Percentiles rank a stretch among this genome's conserved stretches.
Conservation (phyloP, 53 echinoderm and acorn worm species). For the Holothuria leucospilota region DNA sequence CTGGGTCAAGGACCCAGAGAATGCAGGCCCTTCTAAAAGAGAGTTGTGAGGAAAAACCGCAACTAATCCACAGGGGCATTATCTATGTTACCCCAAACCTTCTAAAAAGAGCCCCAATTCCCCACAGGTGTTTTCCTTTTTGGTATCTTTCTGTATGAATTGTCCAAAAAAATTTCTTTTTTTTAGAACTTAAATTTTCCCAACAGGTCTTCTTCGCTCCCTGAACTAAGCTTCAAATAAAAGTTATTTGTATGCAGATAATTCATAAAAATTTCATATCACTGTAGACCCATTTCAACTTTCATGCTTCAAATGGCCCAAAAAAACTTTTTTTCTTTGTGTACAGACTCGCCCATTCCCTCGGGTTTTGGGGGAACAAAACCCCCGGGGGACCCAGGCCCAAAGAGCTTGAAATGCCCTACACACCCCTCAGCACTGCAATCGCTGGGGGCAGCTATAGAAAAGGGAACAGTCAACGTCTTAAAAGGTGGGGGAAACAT, state of each 20-base stretch:
- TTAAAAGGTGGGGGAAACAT: slow-evolving; percentile 51
- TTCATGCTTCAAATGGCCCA: too few relatives aligned
- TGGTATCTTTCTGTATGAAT: neutral
- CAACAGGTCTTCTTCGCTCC: too few relatives aligned
- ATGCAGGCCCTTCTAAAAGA: slow-evolving; percentile 76
- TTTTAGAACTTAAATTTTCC: too few relatives aligned
- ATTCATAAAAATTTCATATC: neutral
- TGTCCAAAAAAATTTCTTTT: too few relatives aligned
- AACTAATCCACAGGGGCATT: slow-evolving; percentile 94
- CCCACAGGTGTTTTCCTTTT: slow-evolving; percentile 11
- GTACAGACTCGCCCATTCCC: slow-evolving; percentile 48
- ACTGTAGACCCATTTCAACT: too few relatives aligned
- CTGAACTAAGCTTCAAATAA: too few relatives aligned
- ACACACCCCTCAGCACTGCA: slow-evolving; percentile 87
- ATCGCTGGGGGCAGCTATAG: slow-evolving; percentile 93
- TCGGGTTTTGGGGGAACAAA: slow-evolving; percentile 71
- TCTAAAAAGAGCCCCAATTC: slow-evolving; percentile 77
- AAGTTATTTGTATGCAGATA: too few relatives aligned
- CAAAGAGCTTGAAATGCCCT: slow-evolving; percentile 86
- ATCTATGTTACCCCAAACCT: slow-evolving; percentile 88
- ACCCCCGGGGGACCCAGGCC: slow-evolving; percentile 73
- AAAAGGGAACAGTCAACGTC: slow-evolving; percentile 58
- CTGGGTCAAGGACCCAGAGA: slow-evolving; percentile 82
- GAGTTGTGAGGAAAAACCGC: slow-evolving; percentile 94
- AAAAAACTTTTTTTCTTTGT: neutral